phyloP scores from a whole-genome alignment of 1,140 invertebrate genomes.

The Polypedilum vanderplanki region DNA sequence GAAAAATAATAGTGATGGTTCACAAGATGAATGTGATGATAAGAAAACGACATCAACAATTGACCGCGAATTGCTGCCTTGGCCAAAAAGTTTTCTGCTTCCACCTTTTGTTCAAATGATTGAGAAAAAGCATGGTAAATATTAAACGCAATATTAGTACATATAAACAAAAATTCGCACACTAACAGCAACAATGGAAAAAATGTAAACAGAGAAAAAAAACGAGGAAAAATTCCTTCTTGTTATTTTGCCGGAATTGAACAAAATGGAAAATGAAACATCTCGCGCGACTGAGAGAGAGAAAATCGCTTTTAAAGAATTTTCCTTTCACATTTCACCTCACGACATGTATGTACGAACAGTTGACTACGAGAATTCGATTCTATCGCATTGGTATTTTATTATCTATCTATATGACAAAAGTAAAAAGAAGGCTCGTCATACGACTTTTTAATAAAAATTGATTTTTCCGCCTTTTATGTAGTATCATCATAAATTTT shows the following conservation, averaged over 20 bases:
- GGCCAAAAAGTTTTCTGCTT: conserved; percentile 29
- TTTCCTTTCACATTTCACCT: background rate
- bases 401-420: background rate
- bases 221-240: background rate
- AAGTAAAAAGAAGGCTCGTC: background rate
- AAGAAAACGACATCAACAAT: background rate
- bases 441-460: background rate
- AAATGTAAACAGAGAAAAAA: background rate
- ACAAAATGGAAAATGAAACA: background rate
- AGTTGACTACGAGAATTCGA: conserved; percentile 11
- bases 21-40: background rate
- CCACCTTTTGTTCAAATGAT: conserved; percentile 29
- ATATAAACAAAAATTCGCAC: background rate
- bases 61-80: conserved; percentile 5
- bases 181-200: background rate
- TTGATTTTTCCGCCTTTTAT: background rate
- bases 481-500: background rate
- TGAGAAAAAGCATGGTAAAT: conserved; percentile 25
- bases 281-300: background rate
- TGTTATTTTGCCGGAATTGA: background rate
- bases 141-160: background rate
- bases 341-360: background rate
- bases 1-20: conserved; percentile 2
- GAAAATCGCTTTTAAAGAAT: background rate
- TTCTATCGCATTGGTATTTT: background rate